Conservation (phyloP, 2,888 invertebrate genomes). For the Unio pictorum region DNA sequence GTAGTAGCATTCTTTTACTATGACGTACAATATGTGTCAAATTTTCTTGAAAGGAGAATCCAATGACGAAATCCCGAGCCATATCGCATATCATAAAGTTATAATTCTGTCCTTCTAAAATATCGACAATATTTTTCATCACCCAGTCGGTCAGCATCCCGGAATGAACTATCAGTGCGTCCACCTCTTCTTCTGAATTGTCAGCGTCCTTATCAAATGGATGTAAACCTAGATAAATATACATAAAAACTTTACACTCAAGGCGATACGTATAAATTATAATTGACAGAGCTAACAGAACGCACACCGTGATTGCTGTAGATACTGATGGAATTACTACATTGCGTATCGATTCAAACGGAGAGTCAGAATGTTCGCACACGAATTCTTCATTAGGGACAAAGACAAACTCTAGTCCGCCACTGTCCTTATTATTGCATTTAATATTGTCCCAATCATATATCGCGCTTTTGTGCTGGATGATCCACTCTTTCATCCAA, state of each 20-base stretch:
- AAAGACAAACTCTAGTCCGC: conserved; percentile 8
- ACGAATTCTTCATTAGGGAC: conserved; percentile 34
- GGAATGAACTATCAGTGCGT: too few relatives aligned
- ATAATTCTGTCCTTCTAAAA: conserved; percentile 26
- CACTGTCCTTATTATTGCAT: conserved; percentile 26
- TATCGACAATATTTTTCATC: too few relatives aligned
- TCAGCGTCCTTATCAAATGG: too few relatives aligned
- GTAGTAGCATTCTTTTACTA: conserved; percentile 40
- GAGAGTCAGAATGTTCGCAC: conserved; percentile 33
- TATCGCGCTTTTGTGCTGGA: conserved; percentile 11
- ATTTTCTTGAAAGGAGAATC: conserved; percentile 44
- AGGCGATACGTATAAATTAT: conserved; percentile 29
- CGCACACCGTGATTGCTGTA: conserved; percentile 13
- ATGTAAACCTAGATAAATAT: conserved; percentile 41
- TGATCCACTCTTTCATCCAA: conserved; percentile 47
- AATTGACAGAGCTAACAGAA: conserved; percentile 17
- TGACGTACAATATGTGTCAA: conserved; percentile 29
- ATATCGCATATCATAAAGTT: conserved; percentile 34
- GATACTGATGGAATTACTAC: conserved; percentile 23
- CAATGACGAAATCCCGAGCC: conserved; percentile 40
- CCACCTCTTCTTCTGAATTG: too few relatives aligned
- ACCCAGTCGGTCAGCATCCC: too few relatives aligned
- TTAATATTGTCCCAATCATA: conserved; percentile 18
- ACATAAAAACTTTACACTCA: conserved; percentile 41
- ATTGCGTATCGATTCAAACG: too few relatives aligned